phyloP scores from a whole-genome alignment of 2,888 invertebrate genomes.

The Acholoe squamosa region DNA sequence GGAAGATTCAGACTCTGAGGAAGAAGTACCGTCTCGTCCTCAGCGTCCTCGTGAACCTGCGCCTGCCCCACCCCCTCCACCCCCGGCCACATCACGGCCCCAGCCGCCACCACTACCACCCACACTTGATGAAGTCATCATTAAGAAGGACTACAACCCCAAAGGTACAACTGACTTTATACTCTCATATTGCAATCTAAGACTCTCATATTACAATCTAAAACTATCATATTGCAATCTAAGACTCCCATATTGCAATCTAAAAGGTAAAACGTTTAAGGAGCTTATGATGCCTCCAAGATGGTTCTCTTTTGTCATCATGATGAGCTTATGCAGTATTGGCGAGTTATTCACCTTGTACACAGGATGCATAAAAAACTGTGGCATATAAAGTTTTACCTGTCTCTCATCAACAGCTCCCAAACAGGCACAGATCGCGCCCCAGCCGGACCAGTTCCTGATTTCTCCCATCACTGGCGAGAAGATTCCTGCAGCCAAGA shows the following conservation, averaged over 20 bases:
- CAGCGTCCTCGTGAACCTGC: slow-evolving; percentile 68
- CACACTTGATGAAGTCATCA: slow-evolving; percentile 94
- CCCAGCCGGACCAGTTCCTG: slow-evolving; percentile 85
- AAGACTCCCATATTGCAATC: no score
- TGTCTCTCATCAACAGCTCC: slow-evolving; percentile 56
- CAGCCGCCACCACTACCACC: slow-evolving; percentile 91
- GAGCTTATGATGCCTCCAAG: no score
- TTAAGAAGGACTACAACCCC: slow-evolving; percentile 98
- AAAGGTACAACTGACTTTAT: slow-evolving; percentile 86
- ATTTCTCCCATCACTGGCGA: slow-evolving; percentile 99
- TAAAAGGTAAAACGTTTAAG: no score
- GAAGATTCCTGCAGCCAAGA: slow-evolving; percentile 97
- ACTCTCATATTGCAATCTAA: no score
- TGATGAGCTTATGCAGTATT: no score
- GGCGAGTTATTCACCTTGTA: no score
- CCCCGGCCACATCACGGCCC: slow-evolving; percentile 80
- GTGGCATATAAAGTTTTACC: not conserved
- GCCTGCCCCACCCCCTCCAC: slow-evolving; percentile 80
- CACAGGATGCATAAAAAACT: no score
- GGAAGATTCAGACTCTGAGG: slow-evolving; percentile 77
- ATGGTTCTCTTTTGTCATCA: slow-evolving; percentile 48
- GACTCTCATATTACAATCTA: no score
- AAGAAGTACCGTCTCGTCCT: slow-evolving; percentile 65
- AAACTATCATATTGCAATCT: no score
- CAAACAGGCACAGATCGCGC: slow-evolving; percentile 70